A percentile compares a stretch with the other conserved stretches of the same genome.
phyloP scores from a whole-genome alignment of 2,888 invertebrate genomes.

The Platypus cylindrus region DNA sequence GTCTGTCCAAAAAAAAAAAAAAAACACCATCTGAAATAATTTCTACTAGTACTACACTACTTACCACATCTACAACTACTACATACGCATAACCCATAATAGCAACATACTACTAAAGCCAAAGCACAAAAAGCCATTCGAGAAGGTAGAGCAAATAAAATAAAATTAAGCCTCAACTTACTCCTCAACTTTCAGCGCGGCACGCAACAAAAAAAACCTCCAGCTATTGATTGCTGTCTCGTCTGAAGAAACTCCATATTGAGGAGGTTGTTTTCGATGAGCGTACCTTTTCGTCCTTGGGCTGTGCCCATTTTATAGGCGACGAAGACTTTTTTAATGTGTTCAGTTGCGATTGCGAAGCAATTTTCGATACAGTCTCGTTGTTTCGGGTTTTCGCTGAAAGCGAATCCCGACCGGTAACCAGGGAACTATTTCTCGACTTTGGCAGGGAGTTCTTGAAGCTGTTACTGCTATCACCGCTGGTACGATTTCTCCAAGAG shows the following conservation, averaged over 20 bases:
- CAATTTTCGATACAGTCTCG: conserved; percentile 38
- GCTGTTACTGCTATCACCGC: conserved; percentile 26
- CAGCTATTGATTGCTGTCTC: conserved; percentile 34
- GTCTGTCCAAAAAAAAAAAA: too few relatives aligned
- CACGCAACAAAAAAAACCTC: conserved; percentile 28
- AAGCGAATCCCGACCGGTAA: conserved; percentile 37
- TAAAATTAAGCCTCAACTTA: conserved; percentile 33
- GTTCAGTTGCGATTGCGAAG: conserved; percentile 15
- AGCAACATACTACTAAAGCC: conserved; percentile 6
- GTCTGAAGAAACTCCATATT: conserved; percentile 57
- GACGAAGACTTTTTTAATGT: conserved; percentile 25
- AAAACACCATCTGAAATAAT: too few relatives aligned
- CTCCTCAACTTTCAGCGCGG: conserved; percentile 29
- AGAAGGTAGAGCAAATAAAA: conserved; percentile 16
- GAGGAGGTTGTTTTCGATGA: conserved; percentile 44
- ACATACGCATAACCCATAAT: conserved; percentile 9
- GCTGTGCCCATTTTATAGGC: conserved; percentile 21
- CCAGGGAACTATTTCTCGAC: conserved; percentile 33
- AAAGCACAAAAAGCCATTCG: conserved; percentile 9
- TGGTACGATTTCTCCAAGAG: conserved; percentile 32
- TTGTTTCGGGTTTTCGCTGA: conserved; percentile 40
- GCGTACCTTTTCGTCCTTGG: conserved; percentile 50
- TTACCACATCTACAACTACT: conserved; percentile 10
- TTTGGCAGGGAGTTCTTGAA: conserved; percentile 32
- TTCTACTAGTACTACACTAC: too few relatives aligned